These are phyloP conservation scores for Phortica variegata DNA, from an alignment of 1,140 invertebrate species.

Conservation along the genomic window DNA sequence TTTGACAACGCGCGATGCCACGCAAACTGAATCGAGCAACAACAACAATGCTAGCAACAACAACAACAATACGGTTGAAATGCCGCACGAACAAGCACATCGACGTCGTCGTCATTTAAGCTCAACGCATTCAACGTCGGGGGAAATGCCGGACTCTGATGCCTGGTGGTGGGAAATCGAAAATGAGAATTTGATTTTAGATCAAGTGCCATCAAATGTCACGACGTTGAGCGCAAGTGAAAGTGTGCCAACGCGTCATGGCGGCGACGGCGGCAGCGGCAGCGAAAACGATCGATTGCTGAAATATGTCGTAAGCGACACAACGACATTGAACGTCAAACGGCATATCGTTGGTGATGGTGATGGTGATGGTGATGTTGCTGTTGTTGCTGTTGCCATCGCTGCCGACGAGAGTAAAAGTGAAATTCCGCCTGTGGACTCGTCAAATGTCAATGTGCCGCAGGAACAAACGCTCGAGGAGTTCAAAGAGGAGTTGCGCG, in stretches of 20 bases:
- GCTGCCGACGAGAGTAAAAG: not conserved
- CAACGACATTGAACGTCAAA: constrained; percentile 2
- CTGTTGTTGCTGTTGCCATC: not conserved
- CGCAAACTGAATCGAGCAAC: constrained; percentile 21
- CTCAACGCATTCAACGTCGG: not conserved
- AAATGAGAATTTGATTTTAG: constrained; percentile 44
- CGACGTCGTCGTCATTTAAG: no score
- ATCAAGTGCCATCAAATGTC: constrained; percentile 17
- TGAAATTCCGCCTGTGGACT: constrained; percentile 10
- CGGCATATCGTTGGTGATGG: not conserved
- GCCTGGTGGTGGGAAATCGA: constrained; percentile 52
- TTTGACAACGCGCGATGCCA: constrained; percentile 24
- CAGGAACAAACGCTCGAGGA: constrained; percentile 57
- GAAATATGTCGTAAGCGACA: not conserved
- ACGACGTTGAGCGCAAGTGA: not conserved
- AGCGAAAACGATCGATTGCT: not conserved
- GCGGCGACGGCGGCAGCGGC: not conserved
- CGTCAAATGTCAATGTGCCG: constrained; percentile 8
- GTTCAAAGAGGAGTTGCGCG: constrained; percentile 62
- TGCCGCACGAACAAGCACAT: no score
- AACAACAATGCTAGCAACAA: constrained; percentile 14
- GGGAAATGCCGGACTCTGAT: constrained; percentile 23
- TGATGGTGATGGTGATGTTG: not conserved
- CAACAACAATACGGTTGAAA: no score
- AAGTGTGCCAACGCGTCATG: not conserved